These are phyloP conservation scores for Brachionus rubens DNA, from an alignment of 1,140 invertebrate species.

Conservation along the genomic window DNA sequence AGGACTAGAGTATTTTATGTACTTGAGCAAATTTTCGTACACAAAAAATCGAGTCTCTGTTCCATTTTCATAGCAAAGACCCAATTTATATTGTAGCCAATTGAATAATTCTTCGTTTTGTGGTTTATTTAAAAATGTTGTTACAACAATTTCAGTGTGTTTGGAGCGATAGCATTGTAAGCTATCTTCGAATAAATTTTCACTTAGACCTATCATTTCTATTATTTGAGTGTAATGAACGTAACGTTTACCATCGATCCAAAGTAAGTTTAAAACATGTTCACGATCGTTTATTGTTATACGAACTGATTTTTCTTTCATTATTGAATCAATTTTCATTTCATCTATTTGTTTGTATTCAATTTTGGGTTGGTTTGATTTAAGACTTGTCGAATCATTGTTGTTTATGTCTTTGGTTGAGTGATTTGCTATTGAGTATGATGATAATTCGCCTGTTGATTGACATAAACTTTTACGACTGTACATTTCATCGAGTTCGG, in stretches of 20 bases:
- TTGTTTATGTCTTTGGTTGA: not conserved
- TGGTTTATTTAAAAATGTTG: no score
- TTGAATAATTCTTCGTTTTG: no score
- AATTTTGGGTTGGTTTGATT: not conserved
- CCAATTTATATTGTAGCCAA: no score
- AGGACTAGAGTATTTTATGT: no score
- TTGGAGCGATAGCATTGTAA: no score
- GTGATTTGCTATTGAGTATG: no score
- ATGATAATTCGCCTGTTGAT: not conserved
- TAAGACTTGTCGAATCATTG: not conserved
- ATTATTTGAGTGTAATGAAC: not conserved
- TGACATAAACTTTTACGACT: not conserved
- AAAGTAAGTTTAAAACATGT: not conserved
- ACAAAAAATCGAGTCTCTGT: no score
- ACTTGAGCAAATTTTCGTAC: no score
- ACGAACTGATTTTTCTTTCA: conserved; percentile 3
- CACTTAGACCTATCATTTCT: no score
- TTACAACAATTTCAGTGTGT: no score
- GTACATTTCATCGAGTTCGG: not conserved
- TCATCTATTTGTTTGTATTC: not conserved
- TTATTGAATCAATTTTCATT: not conserved
- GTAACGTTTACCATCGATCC: not conserved
- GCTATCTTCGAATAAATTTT: no score
- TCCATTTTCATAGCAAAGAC: no score
- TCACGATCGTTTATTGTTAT: not conserved